Evolutionary conservation across 2,113 vertebrate species (phyloP).

Genomic region (Anoura caudifer): DNA sequence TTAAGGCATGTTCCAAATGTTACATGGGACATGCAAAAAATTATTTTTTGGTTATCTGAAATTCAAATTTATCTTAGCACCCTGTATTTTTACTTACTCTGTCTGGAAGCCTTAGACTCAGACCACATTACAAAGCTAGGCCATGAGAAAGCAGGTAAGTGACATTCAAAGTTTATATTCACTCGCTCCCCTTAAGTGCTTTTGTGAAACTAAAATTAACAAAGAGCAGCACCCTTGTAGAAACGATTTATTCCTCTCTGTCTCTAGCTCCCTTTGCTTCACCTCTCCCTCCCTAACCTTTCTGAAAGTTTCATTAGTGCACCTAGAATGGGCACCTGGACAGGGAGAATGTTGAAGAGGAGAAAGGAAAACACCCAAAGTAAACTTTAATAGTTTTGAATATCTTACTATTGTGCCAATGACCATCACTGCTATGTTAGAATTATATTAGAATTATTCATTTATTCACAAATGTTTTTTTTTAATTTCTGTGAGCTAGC

Average conservation of each 20-base stretch:
- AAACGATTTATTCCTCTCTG: not conserved
- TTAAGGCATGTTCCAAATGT: not conserved
- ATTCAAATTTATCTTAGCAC: not conserved
- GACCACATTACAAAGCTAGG: not conserved
- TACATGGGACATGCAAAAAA: not conserved
- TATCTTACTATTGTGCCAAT: not conserved
- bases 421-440: not conserved
- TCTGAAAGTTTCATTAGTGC: not conserved
- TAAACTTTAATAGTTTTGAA: not conserved
- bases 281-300: not conserved
- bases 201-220: not conserved
- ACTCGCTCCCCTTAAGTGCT: not conserved
- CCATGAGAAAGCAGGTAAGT: not conserved
- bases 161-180: not conserved
- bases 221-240: not conserved
- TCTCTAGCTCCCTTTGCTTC: not conserved
- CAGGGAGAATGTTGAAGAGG: not conserved
- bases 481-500: not conserved
- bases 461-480: not conserved
- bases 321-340: not conserved
- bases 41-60: not conserved
- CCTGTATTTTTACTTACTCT: not conserved
- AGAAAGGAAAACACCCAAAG: not conserved
- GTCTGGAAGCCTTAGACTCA: not conserved
- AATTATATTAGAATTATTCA: not conserved